Conservation (phyloP, 1,140 invertebrate genomes). For the Scaptomyza hsui region DNA sequence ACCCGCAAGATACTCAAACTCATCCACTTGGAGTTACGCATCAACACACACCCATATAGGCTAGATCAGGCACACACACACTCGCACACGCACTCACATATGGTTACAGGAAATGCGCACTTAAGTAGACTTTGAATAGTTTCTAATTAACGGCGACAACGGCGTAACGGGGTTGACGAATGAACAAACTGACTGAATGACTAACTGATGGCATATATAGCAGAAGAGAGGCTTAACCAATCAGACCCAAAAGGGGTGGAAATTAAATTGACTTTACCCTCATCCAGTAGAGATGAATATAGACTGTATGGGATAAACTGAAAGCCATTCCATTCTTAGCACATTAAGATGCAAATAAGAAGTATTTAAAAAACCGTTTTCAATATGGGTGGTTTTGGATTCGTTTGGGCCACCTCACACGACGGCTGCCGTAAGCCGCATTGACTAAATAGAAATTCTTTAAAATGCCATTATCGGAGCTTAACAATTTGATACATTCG, state of each 20-base stretch:
- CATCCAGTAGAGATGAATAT: background rate
- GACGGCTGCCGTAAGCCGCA: conserved; percentile 56
- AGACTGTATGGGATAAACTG: too few species aligned
- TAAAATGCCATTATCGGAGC: conserved; percentile 77
- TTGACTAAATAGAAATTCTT: conserved; percentile 60
- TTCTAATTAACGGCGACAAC: conserved; percentile 78
- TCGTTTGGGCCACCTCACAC: conserved; percentile 48
- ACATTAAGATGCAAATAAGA: conserved; percentile 59
- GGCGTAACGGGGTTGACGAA: conserved; percentile 68
- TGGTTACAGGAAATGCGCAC: conserved; percentile 68
- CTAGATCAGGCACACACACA: conserved; percentile 25
- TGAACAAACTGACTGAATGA: conserved; percentile 30
- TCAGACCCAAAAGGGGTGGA: conserved; percentile 3
- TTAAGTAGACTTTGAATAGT: conserved; percentile 81
- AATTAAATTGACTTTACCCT: background rate
- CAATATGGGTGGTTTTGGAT: conserved; percentile 64
- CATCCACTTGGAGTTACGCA: conserved; percentile 57
- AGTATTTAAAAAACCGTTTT: conserved; percentile 53
- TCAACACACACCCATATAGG: conserved; percentile 59
- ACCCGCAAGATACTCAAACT: conserved; percentile 52
- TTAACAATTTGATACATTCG: conserved; percentile 67
- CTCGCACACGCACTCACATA: conserved; percentile 19
- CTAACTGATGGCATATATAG: conserved; percentile 14
- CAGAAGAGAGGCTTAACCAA: background rate
- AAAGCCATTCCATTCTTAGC: background rate